Conservation (phyloP, 1,140 invertebrate genomes). For the Drosophila sp. region DNA sequence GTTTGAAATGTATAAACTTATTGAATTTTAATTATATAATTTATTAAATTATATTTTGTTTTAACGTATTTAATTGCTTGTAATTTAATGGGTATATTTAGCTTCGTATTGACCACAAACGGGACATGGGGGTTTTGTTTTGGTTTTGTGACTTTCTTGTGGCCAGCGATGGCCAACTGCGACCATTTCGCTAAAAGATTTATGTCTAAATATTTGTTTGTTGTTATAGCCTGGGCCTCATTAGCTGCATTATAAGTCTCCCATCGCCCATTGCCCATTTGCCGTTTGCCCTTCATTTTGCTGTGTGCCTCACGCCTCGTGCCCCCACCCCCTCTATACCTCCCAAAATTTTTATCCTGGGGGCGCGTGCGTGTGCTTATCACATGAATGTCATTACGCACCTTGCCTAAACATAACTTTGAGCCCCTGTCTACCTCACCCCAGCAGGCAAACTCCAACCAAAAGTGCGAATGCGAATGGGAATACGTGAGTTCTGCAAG, state of each 20-base stretch:
- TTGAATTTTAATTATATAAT: too few species aligned
- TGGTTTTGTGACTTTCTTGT: constrained; percentile 40
- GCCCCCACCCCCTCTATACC: background rate
- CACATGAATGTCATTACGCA: constrained; percentile 79
- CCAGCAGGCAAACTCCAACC: background rate
- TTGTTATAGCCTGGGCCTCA: constrained; percentile 58
- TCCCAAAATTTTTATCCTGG: constrained; percentile 41
- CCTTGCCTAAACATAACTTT: constrained; percentile 50
- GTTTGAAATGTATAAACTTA: too few species aligned
- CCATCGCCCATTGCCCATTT: constrained; percentile 4
- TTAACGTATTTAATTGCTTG: background rate
- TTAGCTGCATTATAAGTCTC: constrained; percentile 68
- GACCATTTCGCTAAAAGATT: constrained; percentile 61
- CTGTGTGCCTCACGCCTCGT: too few species aligned
- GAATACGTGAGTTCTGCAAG: constrained; percentile 82
- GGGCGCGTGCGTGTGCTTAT: constrained; percentile 77
- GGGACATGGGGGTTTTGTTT: background rate
- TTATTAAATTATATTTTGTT: background rate
- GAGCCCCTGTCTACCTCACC: constrained; percentile 13
- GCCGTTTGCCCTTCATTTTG: background rate
- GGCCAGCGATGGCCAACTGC: constrained; percentile 56
- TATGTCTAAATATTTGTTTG: constrained; percentile 71
- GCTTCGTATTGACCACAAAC: background rate
- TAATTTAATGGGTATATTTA: background rate
- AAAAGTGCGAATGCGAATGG: constrained; percentile 54